Base-by-base conservation (phyloP, 2,888 invertebrate genomes). In the Ennomos quercinarius region DNA sequence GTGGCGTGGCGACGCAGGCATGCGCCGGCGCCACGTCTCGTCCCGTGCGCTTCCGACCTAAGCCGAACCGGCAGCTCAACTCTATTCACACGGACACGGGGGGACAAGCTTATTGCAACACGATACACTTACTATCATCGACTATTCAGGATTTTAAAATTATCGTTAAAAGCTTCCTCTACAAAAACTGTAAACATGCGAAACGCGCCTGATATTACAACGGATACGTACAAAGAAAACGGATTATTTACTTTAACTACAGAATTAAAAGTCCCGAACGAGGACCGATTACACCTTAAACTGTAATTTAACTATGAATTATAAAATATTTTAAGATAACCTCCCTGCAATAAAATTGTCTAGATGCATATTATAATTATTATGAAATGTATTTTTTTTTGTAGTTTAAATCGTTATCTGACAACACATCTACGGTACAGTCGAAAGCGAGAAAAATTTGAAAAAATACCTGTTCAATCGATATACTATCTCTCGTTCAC, bases 351-450 rank as follows among this genome's bases (percentile, higher is more conserved):
- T 87, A 79, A 85, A 89, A 88, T 86, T 78, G 79, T 86, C 91
- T 91, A 91, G 86, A 90, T 90, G 91, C 86, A 79, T 81, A 79
- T 86, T 84, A 85, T 74, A 84, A 85, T 87, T 79, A 86, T 87
- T 88, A 91, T 86, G 90, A 89, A 89, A 89, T 89, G 87, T 89
- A 84, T 86, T 87, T 87, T 84, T 86, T 88, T 89, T 84, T 86
- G 84, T 86, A 87, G 86, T 88, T 90, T 91, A 86, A 81, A 85
- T 85, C 68, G 81, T 87, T 88, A 89, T 86, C 84, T 89, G 91
- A 91, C 87, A 92, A 92, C 91, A 92, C 91, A 90, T 91, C 92
- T 92, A 92, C 91, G 84, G 89, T 92, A 92, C 89, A 91, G 91
- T 90, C 83, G 90, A 92, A 89, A 91, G 92, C 91, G 92, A 92